Percentiles rank a stretch among this genome's conserved stretches.
phyloP scores from a whole-genome alignment of 2,888 invertebrate genomes.

The Patella caerulea region DNA sequence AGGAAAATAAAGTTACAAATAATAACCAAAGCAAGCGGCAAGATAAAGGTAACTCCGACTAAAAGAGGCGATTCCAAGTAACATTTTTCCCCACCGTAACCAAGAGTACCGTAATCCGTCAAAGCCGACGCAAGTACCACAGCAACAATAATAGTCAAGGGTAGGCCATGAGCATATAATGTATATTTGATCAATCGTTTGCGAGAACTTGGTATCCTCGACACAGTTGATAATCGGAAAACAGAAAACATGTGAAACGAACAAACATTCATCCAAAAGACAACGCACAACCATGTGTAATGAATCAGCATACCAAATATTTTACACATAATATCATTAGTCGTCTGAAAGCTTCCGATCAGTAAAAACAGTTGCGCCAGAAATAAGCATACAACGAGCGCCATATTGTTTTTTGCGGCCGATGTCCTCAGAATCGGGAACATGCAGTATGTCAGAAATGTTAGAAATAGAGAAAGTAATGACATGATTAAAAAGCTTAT shows the following conservation, averaged over 20 bases:
- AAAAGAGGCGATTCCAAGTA: conserved; percentile 30
- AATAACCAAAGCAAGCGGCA: conserved; percentile 41
- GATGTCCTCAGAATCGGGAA: conserved; percentile 40
- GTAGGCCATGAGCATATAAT: conserved; percentile 16
- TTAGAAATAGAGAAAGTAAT: conserved; percentile 31
- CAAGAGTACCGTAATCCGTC: conserved; percentile 2
- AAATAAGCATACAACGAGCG: conserved; percentile 35
- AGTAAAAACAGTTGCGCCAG: conserved; percentile 37
- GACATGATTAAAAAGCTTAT: conserved; percentile 18
- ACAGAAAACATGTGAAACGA: conserved; percentile 47
- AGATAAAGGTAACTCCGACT: conserved; percentile 40
- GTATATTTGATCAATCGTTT: conserved; percentile 15
- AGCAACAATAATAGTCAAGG: not conserved
- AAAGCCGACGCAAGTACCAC: not conserved
- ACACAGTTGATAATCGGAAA: conserved; percentile 27
- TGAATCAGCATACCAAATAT: conserved; percentile 40
- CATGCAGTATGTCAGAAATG: conserved; percentile 37
- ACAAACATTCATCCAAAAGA: conserved; percentile 41
- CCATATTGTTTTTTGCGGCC: conserved; percentile 46
- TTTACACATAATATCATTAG: conserved; percentile 25
- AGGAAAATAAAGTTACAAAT: conserved; percentile 45
- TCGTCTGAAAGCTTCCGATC: conserved; percentile 20
- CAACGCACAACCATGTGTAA: conserved; percentile 39
- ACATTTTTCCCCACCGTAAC: conserved; percentile 32
- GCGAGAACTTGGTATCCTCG: not conserved